Evolutionary conservation across 2,888 invertebrate species (phyloP), one percentile per base, ranked within the genome.

Genomic region (Agrotis ipsilon): DNA sequence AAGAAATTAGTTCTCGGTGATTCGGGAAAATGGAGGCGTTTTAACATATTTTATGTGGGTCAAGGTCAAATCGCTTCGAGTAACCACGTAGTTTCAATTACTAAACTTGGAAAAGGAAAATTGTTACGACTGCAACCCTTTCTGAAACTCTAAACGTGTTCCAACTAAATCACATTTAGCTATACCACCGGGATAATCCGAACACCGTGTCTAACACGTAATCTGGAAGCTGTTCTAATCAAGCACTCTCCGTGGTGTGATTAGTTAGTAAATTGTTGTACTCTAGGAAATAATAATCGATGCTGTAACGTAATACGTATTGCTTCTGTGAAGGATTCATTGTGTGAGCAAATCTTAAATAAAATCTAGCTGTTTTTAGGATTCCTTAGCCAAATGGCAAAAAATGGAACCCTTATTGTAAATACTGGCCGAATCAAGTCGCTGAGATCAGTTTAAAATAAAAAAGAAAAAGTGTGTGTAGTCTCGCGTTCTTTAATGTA

Each of bases 1-100:
- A 79, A 46, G 19, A 68, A 79, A 78, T 75, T 75, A 60, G 68
- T 49, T 66, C 13, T 19, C 48, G 45, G 68, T 71, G 71, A 63
- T 43, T 66, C n/a, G 39, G 62, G 65, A 63, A 59, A 68, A 75
- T 65, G 58, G 55, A 58, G 48, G 52, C 46, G 49, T 64, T 18
- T 32, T 57, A 60, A 76, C 43, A 13, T 52, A 7, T 63, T 51
- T 49, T 43, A 62, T 64, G 24, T 43, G 49, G 45, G 19, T 51
- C 19, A 21, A 45, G 39, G 61, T 57, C 27, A 68, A 67, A 62
- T 60, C 24, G 13, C n/a, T 39, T 6, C 24, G 16, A 39, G 58
- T 64, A 32, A 32, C 13, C 32, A 27, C 11, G 16, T 7, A 49
- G 3, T n/a, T 54, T 27, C 13, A 27, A 43, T 67, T 27, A 18